Evolutionary conservation across 2,113 vertebrate species (phyloP).

Genomic region (Lagopus leucura): DNA sequence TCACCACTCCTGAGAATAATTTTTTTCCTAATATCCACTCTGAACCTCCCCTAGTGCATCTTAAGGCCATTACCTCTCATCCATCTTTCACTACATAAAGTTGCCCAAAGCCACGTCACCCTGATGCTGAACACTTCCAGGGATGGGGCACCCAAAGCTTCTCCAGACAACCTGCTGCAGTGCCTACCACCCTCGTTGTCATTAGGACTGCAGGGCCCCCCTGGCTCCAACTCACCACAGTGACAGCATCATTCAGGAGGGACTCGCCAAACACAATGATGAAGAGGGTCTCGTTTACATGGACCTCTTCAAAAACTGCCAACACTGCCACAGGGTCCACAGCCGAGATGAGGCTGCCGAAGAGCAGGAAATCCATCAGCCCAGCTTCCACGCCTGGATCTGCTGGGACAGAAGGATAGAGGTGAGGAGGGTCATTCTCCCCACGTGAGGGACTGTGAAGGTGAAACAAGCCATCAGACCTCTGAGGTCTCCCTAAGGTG

Average conservation of each 20-base stretch:
- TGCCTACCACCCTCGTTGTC: background rate
- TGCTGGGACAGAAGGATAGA: constrained; percentile 35
- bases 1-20: too few relatives aligned
- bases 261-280: constrained; percentile 98
- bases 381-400: constrained; percentile 83
- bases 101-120: background rate
- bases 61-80: too few relatives aligned
- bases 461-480: background rate
- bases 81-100: background rate
- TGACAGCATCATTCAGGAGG: constrained; percentile 96
- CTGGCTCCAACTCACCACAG: constrained; percentile 86
- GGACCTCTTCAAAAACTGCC: constrained; percentile 96
- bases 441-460: background rate
- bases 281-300: constrained; percentile 95
- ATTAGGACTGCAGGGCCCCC: background rate
- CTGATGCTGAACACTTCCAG: background rate
- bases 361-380: constrained; percentile 94
- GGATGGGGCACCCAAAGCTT: background rate
- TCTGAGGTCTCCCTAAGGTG: fast-evolving
- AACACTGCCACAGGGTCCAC: constrained; percentile 95
- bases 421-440: background rate
- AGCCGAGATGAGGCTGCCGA: constrained; percentile 93
- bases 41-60: too few relatives aligned
- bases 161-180: background rate
- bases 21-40: too few relatives aligned